A percentile compares a stretch with the other conserved stretches of the same genome.
phyloP scores from a whole-genome alignment of 1,140 invertebrate genomes.

The Hyphantria cunea region DNA sequence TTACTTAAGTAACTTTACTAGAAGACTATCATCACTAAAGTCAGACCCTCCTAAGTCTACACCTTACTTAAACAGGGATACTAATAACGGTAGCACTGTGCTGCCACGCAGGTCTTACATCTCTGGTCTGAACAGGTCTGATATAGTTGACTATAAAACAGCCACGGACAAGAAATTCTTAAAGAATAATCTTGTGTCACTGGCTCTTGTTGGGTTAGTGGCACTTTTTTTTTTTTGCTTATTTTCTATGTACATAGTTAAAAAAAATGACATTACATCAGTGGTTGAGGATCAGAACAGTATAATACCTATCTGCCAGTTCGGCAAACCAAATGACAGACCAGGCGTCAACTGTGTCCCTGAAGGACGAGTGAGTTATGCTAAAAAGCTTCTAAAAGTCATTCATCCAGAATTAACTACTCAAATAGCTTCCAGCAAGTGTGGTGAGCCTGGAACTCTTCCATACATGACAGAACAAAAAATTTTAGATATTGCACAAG shows the following conservation, averaged over 20 bases:
- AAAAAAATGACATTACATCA: constrained; percentile 78
- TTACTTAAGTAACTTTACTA: constrained; percentile 86
- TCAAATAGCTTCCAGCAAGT: constrained; percentile 82
- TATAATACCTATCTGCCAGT: constrained; percentile 82
- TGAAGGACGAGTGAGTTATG: constrained; percentile 82
- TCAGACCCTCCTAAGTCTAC: constrained; percentile 67
- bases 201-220: constrained; percentile 83
- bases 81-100: constrained; percentile 65
- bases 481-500: constrained; percentile 75
- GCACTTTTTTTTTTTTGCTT: constrained; percentile 85
- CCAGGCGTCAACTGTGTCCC: constrained; percentile 84
- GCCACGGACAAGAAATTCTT: constrained; percentile 77
- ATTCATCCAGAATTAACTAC: constrained; percentile 83
- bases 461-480: constrained; percentile 83
- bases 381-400: constrained; percentile 83
- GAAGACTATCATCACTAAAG: constrained; percentile 82
- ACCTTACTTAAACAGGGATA: constrained; percentile 61
- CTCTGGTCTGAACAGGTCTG: constrained; percentile 63
- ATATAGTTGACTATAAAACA: constrained; percentile 76
- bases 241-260: constrained; percentile 86
- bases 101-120: constrained; percentile 65
- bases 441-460: constrained; percentile 75
- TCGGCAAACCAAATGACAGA: constrained; percentile 68
- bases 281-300: constrained; percentile 79
- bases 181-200: constrained; percentile 85